phyloP scores from a whole-genome alignment of 2,113 vertebrate species.

The Erythrocebus patas region DNA sequence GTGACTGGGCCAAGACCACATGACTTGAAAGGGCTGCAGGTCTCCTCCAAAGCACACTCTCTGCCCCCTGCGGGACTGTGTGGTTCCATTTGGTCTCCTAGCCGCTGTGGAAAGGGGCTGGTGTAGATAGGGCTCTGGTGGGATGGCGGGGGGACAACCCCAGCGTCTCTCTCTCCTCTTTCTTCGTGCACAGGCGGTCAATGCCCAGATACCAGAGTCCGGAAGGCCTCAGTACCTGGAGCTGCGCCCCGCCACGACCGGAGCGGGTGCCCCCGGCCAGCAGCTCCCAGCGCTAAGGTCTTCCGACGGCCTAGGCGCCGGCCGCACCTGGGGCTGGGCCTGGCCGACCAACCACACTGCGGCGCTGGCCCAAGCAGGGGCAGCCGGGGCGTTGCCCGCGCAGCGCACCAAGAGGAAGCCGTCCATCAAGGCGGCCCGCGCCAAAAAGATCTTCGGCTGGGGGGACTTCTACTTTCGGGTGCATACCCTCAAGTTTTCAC shows the following conservation, averaged over 20 bases:
- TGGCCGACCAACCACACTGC: slow-evolving; percentile 62
- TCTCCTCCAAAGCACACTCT: background rate
- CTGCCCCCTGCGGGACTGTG: accelerated
- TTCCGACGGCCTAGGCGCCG: background rate
- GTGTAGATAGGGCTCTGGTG: background rate
- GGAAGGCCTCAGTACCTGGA: slow-evolving; percentile 90
- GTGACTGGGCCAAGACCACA: background rate
- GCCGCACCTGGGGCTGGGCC: slow-evolving; percentile 67
- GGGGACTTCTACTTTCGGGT: slow-evolving; percentile 98
- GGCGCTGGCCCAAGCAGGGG: slow-evolving; percentile 81
- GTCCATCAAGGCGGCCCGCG: slow-evolving; percentile 84
- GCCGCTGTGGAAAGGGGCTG: background rate
- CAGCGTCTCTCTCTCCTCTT: background rate
- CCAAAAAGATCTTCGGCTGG: slow-evolving; percentile 98
- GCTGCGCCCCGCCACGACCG: slow-evolving; percentile 68
- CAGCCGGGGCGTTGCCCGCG: slow-evolving; percentile 80
- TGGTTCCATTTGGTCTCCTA: background rate
- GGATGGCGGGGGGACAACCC: background rate
- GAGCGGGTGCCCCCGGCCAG: slow-evolving; percentile 78
- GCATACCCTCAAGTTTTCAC: slow-evolving; percentile 93
- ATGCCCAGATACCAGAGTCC: slow-evolving; percentile 86
- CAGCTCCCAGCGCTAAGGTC: slow-evolving; percentile 66
- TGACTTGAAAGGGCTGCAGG: background rate
- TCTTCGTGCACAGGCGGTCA: slow-evolving; percentile 83
- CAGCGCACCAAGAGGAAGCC: slow-evolving; percentile 92